Evolutionary conservation across 1,140 invertebrate species (phyloP), one percentile per base, ranked within the genome.

Genomic region (Oryzaephilus surinamensis): DNA sequence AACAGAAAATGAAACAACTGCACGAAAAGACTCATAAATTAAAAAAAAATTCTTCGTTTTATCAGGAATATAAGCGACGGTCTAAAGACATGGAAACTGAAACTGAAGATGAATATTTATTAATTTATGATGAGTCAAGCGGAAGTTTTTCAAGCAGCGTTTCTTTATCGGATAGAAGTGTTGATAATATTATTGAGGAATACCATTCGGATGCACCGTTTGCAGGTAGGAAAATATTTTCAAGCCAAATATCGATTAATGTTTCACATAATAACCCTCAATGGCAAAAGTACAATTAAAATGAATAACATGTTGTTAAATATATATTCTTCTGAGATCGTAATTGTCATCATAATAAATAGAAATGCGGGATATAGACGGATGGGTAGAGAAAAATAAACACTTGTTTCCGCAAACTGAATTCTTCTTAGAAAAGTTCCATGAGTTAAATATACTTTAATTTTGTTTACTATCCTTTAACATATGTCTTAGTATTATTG

Each of bases 211-310:
- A 90, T 58, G 76, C 80, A 36, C 85, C 86, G 35, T 92, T 88
- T 68, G 84, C 85, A 63, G 86, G 84, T 87, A 69, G 78, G n/a
- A n/a, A n/a, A n/a, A n/a, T n/a, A n/a, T n/a, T n/a, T n/a, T 73
- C 18, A 18, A 30, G 12, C 6, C 12, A 6, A 29, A 29, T 6
- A 8, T 29, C 28, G 6, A n/a, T n/a, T n/a, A n/a, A n/a, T 14
- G 6, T 6, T 6, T 14, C 8, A 6, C 28, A 6, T 13, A 29
- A 29, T 29, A 6, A 23, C 6, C 21, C 6, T 23, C n/a, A n/a
- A n/a, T n/a, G n/a, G 21, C 21, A 23, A 23, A n/a, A n/a, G n/a
- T n/a, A n/a, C n/a, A n/a, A n/a, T n/a, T n/a, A n/a, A n/a, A n/a
- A n/a, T n/a, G n/a, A n/a, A n/a, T n/a, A n/a, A n/a, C n/a, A n/a